Evolutionary conservation across 2,888 invertebrate species (phyloP), one percentile per base, ranked within the genome.

Genomic region (Phania funesta): DNA sequence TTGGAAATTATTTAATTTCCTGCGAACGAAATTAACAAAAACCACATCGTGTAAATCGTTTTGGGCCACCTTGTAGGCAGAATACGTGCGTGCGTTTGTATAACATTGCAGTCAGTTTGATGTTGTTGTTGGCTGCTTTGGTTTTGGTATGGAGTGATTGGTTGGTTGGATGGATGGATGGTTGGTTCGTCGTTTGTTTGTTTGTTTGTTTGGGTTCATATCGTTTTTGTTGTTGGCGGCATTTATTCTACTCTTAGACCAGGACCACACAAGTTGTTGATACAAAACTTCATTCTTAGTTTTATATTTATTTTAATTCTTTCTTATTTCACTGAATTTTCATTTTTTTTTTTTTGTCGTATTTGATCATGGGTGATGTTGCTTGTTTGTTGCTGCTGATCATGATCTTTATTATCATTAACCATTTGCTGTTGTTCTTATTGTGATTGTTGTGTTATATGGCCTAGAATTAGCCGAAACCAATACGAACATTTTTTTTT

Each of bases 391-490:
- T 78, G 71, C n/a, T 74, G 50, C 35, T 68, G 68, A 54, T 82
- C 54, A 70, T 74, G 46, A 79, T 79, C 67, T 60, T 70, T 11
- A 65, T 70, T 50, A 65, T 80, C 62, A 71, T 81, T 73, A 68
- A 48, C 68, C 56, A 77, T 73, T 77, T 56, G 78, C 48, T 78
- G 64, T 54, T 60, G 32, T 50, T 62, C 24, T 74, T 67, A 3
- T 52, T 54, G 16, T 41, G 48, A 24, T 74, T 74, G 73, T 35
- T 58, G 26, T 65, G 4, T 58, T n/a, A 70, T 46, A 50, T 77
- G 77, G 50, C 73, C 76, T 82, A 82, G 81, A 82, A 82, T 77
- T 82, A 77, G 81, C 81, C 68, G 77, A 80, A 65, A 60, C 32
- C 58, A 64, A 68, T 64, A 52, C 41, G 38, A 48, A 38, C 56